Base-by-base conservation (phyloP, 64 coral and sea anemone genomes). In the Stylophora pistillata region DNA sequence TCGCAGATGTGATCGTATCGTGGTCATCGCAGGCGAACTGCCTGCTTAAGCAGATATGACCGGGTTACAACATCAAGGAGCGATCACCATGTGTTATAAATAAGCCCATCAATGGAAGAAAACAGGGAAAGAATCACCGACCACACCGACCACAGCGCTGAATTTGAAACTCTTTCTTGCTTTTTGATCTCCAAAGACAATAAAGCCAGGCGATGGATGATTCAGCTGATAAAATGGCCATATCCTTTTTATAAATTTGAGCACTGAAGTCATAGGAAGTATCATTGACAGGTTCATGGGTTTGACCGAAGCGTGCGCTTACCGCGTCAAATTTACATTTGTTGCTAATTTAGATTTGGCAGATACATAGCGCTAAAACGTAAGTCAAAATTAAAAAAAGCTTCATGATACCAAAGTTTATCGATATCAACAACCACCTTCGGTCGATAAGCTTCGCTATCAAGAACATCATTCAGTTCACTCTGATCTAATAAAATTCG, bases 181-280 rank as follows among this genome's bases (percentile, higher is more conserved):
- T 94, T 98, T 56, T 72, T 94, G 10, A 74, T 98, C 15, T 78
- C 85, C 23, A 87, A 88, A 76, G 61, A 93, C 47, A 87, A 86
- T 23, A 64, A 82, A 56, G 66, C 85, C 18, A 79, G 95, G 47
- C 90, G 66, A 86, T 98, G 88, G 86, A 70, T 89, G 64, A 93
- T 98, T 64, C 95, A 88, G 15, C 73, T 98, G 1, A 66, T 98
- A 34, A 88, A 90, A 60, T 94, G 86, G 85, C 92, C 88, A 98
- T 98, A 98, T 98, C 95, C 92, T 98, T 98, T 93, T 17, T 57
- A 53, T 41, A 71, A 73, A 73, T 25, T 16, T 73, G 16, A 26
- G 20, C 20, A 16, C 16, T 84, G n/a, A 16, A 5, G 30, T 41
- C 21, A 20, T 41, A 18, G 7, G 23, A 13, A n/a, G 25, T 68